These are phyloP conservation scores for Chromis chromis DNA, from an alignment of 2,797 vertebrate species.

Conservation along the genomic window DNA sequence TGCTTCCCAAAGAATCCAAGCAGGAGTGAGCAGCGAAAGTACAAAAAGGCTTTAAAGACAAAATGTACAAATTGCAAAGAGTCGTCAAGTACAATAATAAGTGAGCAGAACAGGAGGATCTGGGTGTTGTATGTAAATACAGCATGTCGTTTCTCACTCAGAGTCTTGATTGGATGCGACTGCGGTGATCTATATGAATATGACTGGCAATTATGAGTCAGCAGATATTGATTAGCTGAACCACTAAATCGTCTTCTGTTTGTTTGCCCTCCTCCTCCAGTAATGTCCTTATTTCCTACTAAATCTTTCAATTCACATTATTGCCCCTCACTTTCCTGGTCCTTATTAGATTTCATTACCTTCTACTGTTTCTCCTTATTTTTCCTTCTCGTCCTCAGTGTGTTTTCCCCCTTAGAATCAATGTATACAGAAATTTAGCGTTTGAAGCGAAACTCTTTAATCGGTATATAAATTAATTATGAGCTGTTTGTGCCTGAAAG, in stretches of 20 bases:
- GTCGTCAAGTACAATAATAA: no score
- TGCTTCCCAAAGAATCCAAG: no score
- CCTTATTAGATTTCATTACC: conserved; percentile 20
- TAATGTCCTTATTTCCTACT: background rate
- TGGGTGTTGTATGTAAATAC: no score
- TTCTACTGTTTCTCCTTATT: conserved; percentile 12
- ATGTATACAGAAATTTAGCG: conserved; percentile 15
- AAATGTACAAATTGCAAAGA: no score
- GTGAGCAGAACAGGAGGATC: no score
- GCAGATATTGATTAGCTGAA: conserved; percentile 46
- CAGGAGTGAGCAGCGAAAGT: no score
- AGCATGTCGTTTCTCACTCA: background rate
- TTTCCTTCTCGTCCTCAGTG: background rate
- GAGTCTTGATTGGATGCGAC: conserved; percentile 14
- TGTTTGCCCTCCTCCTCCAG: background rate
- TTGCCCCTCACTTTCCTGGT: background rate
- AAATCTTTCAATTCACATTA: conserved; percentile 23
- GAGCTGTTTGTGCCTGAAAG: conserved; percentile 37
- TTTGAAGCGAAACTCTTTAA: conserved; percentile 38
- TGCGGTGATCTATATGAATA: conserved; percentile 9
- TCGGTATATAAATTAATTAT: conserved; percentile 36
- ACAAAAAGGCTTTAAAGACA: no score
- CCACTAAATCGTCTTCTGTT: background rate
- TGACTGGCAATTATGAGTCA: conserved; percentile 21
- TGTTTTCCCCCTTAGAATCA: conserved; percentile 11